Evolutionary conservation across 2,888 invertebrate genomes (phyloP).

Genomic region (Meteorus colon): DNA sequence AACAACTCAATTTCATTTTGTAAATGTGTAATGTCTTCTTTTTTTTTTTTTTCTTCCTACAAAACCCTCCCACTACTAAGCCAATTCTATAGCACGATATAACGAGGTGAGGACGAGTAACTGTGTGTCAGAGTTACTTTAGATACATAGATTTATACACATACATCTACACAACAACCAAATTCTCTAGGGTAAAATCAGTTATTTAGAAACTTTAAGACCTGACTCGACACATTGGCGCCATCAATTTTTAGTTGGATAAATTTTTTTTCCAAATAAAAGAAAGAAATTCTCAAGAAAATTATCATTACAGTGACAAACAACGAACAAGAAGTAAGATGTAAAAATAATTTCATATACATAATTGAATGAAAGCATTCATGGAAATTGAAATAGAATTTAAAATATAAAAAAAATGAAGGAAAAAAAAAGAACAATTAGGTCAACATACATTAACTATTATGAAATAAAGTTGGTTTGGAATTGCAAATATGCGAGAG

Average conservation of each 20-base stretch:
- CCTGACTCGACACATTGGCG: conserved; percentile 47
- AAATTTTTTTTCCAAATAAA: conserved; percentile 34
- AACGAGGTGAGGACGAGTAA: conserved; percentile 33
- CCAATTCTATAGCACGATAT: neutral
- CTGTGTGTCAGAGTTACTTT: conserved; percentile 44
- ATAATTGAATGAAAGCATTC: neutral
- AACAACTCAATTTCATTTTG: conserved; percentile 64
- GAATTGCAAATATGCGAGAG: conserved; percentile 28
- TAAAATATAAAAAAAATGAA: neutral
- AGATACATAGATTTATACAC: neutral
- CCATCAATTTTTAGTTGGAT: conserved; percentile 30
- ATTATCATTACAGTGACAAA: neutral
- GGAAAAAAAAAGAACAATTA: neutral
- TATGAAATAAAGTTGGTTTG: conserved; percentile 32
- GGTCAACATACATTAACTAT: conserved; percentile 20
- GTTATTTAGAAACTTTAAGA: conserved; percentile 64
- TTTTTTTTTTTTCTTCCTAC: conserved; percentile 28
- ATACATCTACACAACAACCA: conserved; percentile 13
- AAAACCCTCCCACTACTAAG: conserved; percentile 1
- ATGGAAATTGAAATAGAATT: neutral
- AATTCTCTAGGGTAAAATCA: conserved; percentile 61
- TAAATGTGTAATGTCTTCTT: conserved; percentile 60
- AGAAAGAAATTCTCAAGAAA: conserved; percentile 31
- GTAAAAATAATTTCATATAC: neutral
- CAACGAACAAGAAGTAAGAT: neutral